Evolutionary conservation across 2,888 invertebrate genomes (phyloP), one percentile per base, ranked within the genome.

Genomic region (Drosophila neotestacea): DNA sequence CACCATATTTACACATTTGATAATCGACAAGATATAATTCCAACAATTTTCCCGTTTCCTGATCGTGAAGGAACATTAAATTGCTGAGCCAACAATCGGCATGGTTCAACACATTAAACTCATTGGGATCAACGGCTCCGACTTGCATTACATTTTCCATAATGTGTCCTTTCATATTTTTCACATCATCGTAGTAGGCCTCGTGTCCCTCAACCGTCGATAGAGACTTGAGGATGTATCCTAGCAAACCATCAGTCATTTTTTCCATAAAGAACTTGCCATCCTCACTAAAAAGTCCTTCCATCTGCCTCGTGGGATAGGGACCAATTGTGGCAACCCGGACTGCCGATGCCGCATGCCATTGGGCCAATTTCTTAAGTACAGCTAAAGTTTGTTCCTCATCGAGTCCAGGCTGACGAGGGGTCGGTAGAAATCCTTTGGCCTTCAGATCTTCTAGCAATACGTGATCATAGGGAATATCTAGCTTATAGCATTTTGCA

Each of bases 71-170:
- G 52, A 91, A 91, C 90, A 91, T 91, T 0, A 91, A 76, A 51
- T 91, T 91, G 47, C 91, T 91, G 2, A 79, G 64, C 91, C 91
- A 91, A 56, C 87, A 88, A 64, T 91, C 91, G 2, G 88, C 86
- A 56, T 91, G 91, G 66, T 90, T 91, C 0, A 91, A 51, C 5
- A 90, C 90, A 79, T 86, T 86, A 28, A 91, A 90, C n/a, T 84
- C 90, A 54, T 70, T 54, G 13, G 60, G 58, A 70, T 74, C 66
- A 2, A 67, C 6, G 1, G 11, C 2, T 13, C 54, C 56, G 2
- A 65, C 27, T 30, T 73, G 16, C 1, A 67, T 4, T 4, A 65
- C 13, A 16, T 41, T 62, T 4, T 63, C 60, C 6, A 28, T 9
- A n/a, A 79, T 42, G 2, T 67, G 32, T 6, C 71, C 77, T 4